Evolutionary conservation across 2,888 invertebrate species (phyloP).

Genomic region (Pteria penguin): DNA sequence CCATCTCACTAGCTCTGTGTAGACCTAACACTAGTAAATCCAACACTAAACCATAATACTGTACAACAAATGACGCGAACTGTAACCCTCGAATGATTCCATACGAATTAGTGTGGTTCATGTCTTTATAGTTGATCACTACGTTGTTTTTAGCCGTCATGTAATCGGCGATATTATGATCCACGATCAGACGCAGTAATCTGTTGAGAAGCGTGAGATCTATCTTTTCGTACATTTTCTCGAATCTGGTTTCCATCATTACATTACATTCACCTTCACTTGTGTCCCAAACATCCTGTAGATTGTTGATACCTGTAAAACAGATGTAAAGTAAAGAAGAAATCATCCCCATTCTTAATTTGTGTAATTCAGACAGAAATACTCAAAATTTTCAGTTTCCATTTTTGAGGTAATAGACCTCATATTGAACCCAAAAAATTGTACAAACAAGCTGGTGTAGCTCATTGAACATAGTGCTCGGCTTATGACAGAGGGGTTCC

Average conservation of each 20-base stretch:
- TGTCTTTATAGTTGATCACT: conserved; percentile 99
- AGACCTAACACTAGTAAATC: conserved; percentile 98
- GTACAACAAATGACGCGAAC: conserved; percentile 99
- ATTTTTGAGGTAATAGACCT: no score
- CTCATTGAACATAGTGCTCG: no score
- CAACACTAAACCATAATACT: conserved; percentile 98
- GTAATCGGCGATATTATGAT: conserved; percentile 99
- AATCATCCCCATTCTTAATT: background rate
- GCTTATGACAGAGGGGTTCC: no score
- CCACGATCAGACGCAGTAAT: conserved; percentile 96
- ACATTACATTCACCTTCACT: conserved; percentile 99
- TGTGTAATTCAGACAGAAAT: conserved; percentile 1
- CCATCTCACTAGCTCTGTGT: conserved; percentile 98
- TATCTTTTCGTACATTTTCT: conserved; percentile 99
- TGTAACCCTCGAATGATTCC: conserved; percentile 99
- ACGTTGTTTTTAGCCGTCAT: conserved; percentile 99
- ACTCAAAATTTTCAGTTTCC: background rate
- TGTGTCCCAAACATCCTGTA: conserved; percentile 97
- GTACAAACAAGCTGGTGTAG: no score
- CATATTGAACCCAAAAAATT: no score
- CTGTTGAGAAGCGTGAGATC: conserved; percentile 98
- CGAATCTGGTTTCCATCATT: conserved; percentile 96
- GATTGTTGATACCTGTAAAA: conserved; percentile 91
- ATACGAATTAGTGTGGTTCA: conserved; percentile 99
- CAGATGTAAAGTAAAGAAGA: conserved; percentile 68